Evolutionary conservation across 2,888 invertebrate genomes (phyloP), one percentile per base, ranked within the genome.

Genomic region (Drosophila testacea): DNA sequence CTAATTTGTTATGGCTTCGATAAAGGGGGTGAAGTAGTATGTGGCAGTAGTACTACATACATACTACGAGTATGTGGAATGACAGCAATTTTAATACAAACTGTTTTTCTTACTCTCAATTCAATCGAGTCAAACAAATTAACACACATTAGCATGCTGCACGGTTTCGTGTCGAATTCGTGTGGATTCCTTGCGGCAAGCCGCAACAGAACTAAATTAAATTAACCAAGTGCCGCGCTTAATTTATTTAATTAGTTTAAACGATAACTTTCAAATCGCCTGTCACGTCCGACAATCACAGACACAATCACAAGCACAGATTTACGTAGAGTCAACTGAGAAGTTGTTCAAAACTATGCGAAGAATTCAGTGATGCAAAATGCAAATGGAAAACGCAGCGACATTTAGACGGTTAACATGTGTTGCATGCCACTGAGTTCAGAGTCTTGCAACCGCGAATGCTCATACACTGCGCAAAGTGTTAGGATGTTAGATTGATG

Each of bases 1-100:
- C 83, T 88, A 90, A 91, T 91, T 91, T 88, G 83, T 70, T 73
- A 68, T 56, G 70, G 68, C 47, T 75, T 61, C 69, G 67, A 72
- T 72, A 39, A 39, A 50, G 42, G 30, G 16, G n/a, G n/a, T 5
- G 32, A 22, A 22, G 22, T 22, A 22, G 22, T 22, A 22, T n/a
- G 39, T 4, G 30, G 27, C 10, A 4, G 1, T 46, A 10, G 48
- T 48, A 32, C 22, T 22, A 22, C 22, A 22, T 22, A 22, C 22
- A 22, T 22, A 22, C 22, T 22, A 22, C 22, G 41, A 39, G 16
- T 38, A 46, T 32, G 62, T 41, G 65, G 74, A 66, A 77, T 77
- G 65, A 75, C 72, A 70, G 69, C 61, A 61, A 73, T 81, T 73
- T 71, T 56, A 73, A 77, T 79, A 67, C 64, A 59, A 69, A 62